Base-by-base conservation (phyloP, 2,113 vertebrate genomes). In the Melanocharis versteri region DNA sequence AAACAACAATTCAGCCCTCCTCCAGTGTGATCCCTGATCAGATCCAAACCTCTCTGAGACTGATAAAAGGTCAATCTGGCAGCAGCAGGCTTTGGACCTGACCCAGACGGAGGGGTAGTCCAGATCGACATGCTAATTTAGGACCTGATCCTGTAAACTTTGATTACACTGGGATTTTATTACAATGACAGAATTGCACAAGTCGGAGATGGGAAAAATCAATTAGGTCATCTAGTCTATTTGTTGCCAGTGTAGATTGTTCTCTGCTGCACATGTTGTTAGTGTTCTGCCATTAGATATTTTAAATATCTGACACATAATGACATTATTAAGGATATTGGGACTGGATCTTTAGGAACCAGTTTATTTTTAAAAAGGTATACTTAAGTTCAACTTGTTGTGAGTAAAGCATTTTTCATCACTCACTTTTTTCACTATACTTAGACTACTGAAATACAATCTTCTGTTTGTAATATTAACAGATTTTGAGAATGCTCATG, bases 151-250 rank as follows among this genome's bases (percentile, higher is more conserved):
- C 92, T 84, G n/a, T 68, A 84, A 85, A 61, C 60, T 94, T 89
- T 94, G 88, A 88, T 90, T 93, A 80, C 39, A 31, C 15, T 87
- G 40, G 54, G 73, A 84, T 97, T 96, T 96, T 86, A 94, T 96
- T 94, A 90, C 85, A 78, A 42, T 92, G 93, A 95, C 40, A 83
- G 89, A 90, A 92, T 91, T 92, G 88, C 83, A 88, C 65, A 88
- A 94, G 80, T 62, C 0, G 0, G 94, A 84, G 86, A 95, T 84
- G 86, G 87, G 92, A 94, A 96, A 91, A 91, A 93, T 61, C 86
- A 82, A 69, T 96, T 95, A 94, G 92, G 76, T 96, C 88, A 95
- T 89, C 80, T 35, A 39, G 28, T 64, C 51, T 84, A n/a, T 50
- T 81, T 61, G 75, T 60, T 96, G 93, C 83, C 93, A 92, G 70